Conservation (phyloP, 2,888 invertebrate genomes). For the Nymphalis c-album region DNA sequence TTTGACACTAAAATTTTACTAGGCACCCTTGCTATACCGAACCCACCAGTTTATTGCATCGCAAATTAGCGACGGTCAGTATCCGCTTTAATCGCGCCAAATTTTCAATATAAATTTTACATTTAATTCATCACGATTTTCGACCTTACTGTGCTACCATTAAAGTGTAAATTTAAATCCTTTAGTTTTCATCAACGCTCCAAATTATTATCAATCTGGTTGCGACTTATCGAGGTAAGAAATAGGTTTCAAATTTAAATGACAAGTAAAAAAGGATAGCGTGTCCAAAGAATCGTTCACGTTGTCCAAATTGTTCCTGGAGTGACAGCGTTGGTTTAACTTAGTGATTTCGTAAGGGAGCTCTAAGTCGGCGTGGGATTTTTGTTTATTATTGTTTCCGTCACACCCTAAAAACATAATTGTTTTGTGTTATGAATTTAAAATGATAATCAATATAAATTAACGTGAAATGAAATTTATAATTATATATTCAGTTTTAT, state of each 20-base stretch:
- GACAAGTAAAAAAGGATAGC: slow-evolving; percentile 20
- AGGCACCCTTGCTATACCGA: slow-evolving; percentile 26
- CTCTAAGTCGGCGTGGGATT: slow-evolving; percentile 45
- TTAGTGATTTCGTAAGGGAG: slow-evolving; percentile 62
- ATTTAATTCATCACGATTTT: slow-evolving; percentile 16
- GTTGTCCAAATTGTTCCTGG: slow-evolving; percentile 54
- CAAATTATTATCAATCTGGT: slow-evolving; percentile 22
- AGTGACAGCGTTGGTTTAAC: slow-evolving; percentile 59
- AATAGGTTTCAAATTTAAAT: slow-evolving; percentile 40
- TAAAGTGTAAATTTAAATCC: slow-evolving; percentile 25
- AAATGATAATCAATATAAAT: background rate
- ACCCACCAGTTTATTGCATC: slow-evolving; percentile 35
- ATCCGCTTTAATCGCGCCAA: slow-evolving; percentile 59
- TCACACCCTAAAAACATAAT: slow-evolving; percentile 24
- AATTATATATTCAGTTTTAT: too few species aligned
- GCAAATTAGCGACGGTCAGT: slow-evolving; percentile 65
- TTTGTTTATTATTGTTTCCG: slow-evolving; percentile 43
- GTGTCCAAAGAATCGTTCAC: slow-evolving; percentile 50
- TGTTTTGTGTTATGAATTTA: background rate
- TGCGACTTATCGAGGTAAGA: slow-evolving; percentile 27
- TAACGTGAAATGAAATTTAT: too few species aligned
- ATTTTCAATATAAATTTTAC: slow-evolving; percentile 46
- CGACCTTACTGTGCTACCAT: slow-evolving; percentile 7
- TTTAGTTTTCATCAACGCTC: slow-evolving; percentile 4
- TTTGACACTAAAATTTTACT: slow-evolving; percentile 33